Evolutionary conservation across 2,113 vertebrate genomes (phyloP), one percentile per base, ranked within the genome.

Genomic region (Zingel zingel): DNA sequence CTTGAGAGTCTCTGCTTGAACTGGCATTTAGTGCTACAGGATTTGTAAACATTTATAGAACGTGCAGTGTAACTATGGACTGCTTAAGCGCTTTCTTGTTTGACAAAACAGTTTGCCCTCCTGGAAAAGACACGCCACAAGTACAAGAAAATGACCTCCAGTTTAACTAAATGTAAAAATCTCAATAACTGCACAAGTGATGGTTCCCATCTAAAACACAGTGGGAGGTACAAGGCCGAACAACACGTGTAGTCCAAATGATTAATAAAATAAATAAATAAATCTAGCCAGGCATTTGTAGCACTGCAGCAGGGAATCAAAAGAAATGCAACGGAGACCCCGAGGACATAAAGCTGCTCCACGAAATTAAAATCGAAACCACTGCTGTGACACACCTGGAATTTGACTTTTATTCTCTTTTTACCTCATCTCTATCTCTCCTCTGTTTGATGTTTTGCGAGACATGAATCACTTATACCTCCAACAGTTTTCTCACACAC

Each of bases 371-470:
- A 43, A 79, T 45, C 67, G 19, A 66, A 85, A 67, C 36, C 16
- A 63, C 50, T 43, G 56, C 74, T 73, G 57, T 13, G 70, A 80
- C 67, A 81, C 43, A 77, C 43, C 72, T 79, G 62, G 66, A 83
- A 51, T 23, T 13, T 43, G 19, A 74, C 63, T 63, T 68, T 82
- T 61, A 54, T 67, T 54, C 33, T 36, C 45, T 45, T 23, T 62
- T 15, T 64, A 33, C 33, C 36, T 71, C 36, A 30, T 64, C 19
- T 56, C 51, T 7, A 74, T 79, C 45, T 25, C 30, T 58, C 15
- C 16, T 76, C 67, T 5, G 8, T 86, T 68, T 84, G 61, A 75
- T 73, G 81, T 77, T 83, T 72, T 23, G 19, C 11, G 5, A 81
- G 68, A 70, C 36, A 27, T 71, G 47, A 68, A 57, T 61, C 59